A percentile compares a stretch with the other conserved stretches of the same genome.
Conservation (phyloP, 2,888 invertebrate species). For the Drosophila prostipennis region DNA sequence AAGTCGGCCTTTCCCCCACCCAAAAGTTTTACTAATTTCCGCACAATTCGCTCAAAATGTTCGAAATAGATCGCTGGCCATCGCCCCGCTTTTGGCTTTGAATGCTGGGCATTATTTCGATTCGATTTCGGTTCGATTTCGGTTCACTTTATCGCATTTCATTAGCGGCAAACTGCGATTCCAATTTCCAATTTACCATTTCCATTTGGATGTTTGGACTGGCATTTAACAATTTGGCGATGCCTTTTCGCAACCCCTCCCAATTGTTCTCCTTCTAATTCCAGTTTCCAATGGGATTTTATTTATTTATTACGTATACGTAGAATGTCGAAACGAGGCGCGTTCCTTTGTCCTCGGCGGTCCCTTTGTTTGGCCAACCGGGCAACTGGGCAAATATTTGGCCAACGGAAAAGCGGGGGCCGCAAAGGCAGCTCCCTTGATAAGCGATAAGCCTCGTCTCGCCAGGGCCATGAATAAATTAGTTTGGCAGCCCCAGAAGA, state of each 20-base stretch:
- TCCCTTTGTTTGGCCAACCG: conserved; percentile 23
- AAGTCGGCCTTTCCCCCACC: conserved; percentile 13
- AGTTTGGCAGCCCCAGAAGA: conserved; percentile 5
- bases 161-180: conserved; percentile 56
- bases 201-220: conserved; percentile 17
- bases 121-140: conserved; percentile 38
- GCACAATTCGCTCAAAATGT: conserved; percentile 46
- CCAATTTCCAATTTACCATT: conserved; percentile 29
- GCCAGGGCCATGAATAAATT: conserved; percentile 57
- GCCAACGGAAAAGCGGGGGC: conserved; percentile 23
- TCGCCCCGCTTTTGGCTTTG: conserved; percentile 8
- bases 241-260: background rate
- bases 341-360: conserved; percentile 23
- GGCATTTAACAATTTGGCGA: conserved; percentile 15
- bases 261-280: background rate
- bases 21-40: conserved; percentile 65
- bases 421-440: conserved; percentile 11
- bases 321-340: conserved; percentile 12
- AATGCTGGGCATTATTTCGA: conserved; percentile 53
- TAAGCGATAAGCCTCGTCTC: conserved; percentile 39
- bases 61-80: conserved; percentile 63
- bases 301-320: conserved; percentile 64
- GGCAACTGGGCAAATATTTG: conserved; percentile 57
- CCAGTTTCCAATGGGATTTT: conserved; percentile 46
- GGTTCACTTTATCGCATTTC: conserved; percentile 68